A percentile compares a stretch with the other conserved stretches of the same genome.
Evolutionary conservation across 1,140 invertebrate species (phyloP).

Genomic region (Nymphalis io): DNA sequence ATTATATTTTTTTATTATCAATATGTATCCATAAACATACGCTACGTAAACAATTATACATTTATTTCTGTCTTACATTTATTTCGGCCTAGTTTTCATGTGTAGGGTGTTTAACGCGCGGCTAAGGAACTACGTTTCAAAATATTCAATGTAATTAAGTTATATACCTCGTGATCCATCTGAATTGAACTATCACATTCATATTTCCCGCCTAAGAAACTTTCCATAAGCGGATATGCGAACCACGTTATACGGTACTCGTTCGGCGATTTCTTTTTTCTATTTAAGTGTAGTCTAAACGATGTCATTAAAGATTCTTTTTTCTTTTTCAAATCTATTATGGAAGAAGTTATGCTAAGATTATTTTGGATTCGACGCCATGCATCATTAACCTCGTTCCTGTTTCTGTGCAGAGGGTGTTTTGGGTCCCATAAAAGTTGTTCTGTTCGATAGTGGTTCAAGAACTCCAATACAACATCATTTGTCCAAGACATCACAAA

Average conservation of each 20-base stretch:
- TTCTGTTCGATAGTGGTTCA: slow-evolving; percentile 53
- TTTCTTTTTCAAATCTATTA: slow-evolving; percentile 66
- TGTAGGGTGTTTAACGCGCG: too few species aligned
- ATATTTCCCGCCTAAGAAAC: slow-evolving; percentile 68
- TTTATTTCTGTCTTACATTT: too few species aligned
- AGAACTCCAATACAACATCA: slow-evolving; percentile 53
- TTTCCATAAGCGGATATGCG: slow-evolving; percentile 64
- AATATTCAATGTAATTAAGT: neutral
- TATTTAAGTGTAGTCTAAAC: slow-evolving; percentile 62
- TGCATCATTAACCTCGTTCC: slow-evolving; percentile 42
- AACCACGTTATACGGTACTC: slow-evolving; percentile 63
- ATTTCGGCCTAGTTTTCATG: too few species aligned
- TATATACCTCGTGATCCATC: slow-evolving; percentile 30
- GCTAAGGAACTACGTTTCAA: too few species aligned
- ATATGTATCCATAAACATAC: too few species aligned
- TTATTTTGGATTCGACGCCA: slow-evolving; percentile 59
- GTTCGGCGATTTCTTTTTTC: slow-evolving; percentile 54
- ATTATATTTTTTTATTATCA: too few species aligned
- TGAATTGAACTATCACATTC: slow-evolving; percentile 59
- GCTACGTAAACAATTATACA: too few species aligned
- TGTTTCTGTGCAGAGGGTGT: slow-evolving; percentile 45
- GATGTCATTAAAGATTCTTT: slow-evolving; percentile 70
- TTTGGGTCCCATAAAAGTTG: slow-evolving; percentile 57
- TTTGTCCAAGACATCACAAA: slow-evolving; percentile 57
- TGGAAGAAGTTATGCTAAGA: slow-evolving; percentile 57